Percentiles rank a stretch among this genome's conserved stretches.
phyloP scores from a whole-genome alignment of 2,113 vertebrate genomes.

The Psettodes erumei region DNA sequence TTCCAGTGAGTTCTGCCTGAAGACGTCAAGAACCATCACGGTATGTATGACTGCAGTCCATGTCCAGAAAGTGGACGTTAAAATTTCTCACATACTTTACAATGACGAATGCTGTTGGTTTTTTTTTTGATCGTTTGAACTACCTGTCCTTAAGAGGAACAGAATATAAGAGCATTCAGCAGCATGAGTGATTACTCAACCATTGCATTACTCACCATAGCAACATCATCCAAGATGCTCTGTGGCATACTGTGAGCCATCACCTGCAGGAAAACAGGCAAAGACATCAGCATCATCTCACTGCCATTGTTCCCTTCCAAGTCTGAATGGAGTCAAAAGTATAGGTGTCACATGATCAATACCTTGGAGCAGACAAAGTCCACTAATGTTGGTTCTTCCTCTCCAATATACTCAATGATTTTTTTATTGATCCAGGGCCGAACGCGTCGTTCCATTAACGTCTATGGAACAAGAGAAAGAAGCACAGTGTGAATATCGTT shows the following conservation, averaged over 20 bases:
- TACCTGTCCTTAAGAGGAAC: neutral
- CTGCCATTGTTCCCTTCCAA: neutral
- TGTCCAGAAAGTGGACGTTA: too few species aligned
- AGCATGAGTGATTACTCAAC: neutral
- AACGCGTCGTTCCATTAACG: slow-evolving; percentile 96
- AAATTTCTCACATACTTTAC: too few species aligned
- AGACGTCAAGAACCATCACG: too few species aligned
- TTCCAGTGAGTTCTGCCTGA: too few species aligned
- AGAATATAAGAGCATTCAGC: neutral
- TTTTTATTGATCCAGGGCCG: slow-evolving; percentile 99
- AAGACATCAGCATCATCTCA: neutral
- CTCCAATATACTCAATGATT: slow-evolving; percentile 99
- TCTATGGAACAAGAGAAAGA: slow-evolving; percentile 74
- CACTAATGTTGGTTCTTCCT: slow-evolving; percentile 97
- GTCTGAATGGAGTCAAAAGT: neutral
- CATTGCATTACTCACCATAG: slow-evolving; percentile 89
- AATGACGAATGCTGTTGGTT: too few species aligned
- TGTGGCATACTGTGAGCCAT: slow-evolving; percentile 98
- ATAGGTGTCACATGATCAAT: neutral
- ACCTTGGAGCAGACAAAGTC: slow-evolving; percentile 99
- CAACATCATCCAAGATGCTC: slow-evolving; percentile 97
- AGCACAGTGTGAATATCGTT: too few species aligned
- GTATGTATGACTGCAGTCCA: too few species aligned
- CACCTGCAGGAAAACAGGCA: slow-evolving; percentile 84
- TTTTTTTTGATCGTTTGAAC: too few species aligned